phyloP scores from a whole-genome alignment of 2,888 invertebrate genomes.

The Oscheius sp. region DNA sequence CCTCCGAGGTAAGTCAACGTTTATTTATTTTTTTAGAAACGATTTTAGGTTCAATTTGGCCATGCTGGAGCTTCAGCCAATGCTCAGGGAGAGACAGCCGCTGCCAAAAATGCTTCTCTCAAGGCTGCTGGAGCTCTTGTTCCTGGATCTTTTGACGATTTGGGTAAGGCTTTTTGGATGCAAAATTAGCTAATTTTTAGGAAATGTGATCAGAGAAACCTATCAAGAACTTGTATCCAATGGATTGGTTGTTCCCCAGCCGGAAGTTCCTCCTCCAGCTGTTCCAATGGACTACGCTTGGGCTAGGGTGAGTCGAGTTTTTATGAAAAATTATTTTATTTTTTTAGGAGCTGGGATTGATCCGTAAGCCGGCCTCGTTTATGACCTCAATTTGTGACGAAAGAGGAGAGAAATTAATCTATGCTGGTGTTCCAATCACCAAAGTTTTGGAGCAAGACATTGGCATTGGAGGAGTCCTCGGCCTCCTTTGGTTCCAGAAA shows the following conservation, averaged over 20 bases:
- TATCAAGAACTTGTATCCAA: conserved; percentile 79
- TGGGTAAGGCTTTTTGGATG: conserved; percentile 79
- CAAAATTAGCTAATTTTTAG: background rate
- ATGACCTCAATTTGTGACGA: conserved; percentile 99
- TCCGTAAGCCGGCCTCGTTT: conserved; percentile 97
- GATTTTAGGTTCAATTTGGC: conserved; percentile 87
- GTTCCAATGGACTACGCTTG: conserved; percentile 99
- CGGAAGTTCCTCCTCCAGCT: conserved; percentile 94
- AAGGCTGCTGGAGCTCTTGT: conserved; percentile 86
- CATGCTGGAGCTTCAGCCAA: conserved; percentile 99
- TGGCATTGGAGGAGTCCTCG: conserved; percentile 96
- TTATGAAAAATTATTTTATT: background rate
- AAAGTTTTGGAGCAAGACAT: conserved; percentile 88
- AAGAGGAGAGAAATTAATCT: conserved; percentile 80
- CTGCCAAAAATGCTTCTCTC: conserved; percentile 87
- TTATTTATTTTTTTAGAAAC: background rate
- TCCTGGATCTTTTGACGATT: conserved; percentile 88
- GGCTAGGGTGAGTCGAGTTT: conserved; percentile 83
- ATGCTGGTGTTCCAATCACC: conserved; percentile 88
- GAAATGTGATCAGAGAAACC: conserved; percentile 66
- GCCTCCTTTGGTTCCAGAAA: conserved; percentile 93
- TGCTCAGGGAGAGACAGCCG: conserved; percentile 89
- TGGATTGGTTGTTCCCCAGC: conserved; percentile 85
- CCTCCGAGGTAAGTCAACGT: conserved; percentile 71
- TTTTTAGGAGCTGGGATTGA: conserved; percentile 89